Evolutionary conservation across 2,113 vertebrate species (phyloP).

Genomic region (Dicerorhinus sumatrensis): DNA sequence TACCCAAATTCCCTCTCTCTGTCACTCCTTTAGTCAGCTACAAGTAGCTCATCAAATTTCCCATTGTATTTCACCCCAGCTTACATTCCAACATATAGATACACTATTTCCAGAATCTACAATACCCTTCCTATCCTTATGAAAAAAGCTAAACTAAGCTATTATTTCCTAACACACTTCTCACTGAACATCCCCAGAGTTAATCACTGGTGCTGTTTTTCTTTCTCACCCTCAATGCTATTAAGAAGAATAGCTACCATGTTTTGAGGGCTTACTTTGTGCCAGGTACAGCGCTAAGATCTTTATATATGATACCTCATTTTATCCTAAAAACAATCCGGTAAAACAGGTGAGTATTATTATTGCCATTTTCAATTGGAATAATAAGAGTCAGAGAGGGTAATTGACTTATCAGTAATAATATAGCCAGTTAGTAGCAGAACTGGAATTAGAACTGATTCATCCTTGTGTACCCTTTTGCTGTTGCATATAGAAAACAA

Average conservation of each 20-base stretch:
- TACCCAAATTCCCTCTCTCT: neutral
- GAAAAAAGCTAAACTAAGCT: neutral
- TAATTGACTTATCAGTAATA: constrained; percentile 39
- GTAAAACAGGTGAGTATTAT: neutral
- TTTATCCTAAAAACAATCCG: constrained; percentile 1
- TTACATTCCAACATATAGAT: neutral
- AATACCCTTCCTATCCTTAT: neutral
- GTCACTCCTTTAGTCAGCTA: neutral
- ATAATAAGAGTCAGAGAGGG: neutral
- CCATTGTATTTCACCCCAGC: neutral
- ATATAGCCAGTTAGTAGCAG: neutral
- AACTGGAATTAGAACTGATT: neutral
- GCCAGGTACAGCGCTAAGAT: neutral
- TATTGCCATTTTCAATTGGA: neutral
- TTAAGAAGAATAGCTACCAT: constrained; percentile 15
- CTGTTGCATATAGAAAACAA: neutral
- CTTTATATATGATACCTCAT: neutral
- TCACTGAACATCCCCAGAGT: neutral
- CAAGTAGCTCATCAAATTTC: constrained; percentile 21
- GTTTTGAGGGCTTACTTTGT: constrained; percentile 38
- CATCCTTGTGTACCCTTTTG: neutral
- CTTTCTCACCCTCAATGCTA: neutral
- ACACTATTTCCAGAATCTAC: neutral
- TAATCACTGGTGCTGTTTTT: neutral
- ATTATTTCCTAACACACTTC: neutral